Evolutionary conservation across 2,888 invertebrate species (phyloP), one percentile per base, ranked within the genome.

Genomic region (Macrophya annulata): DNA sequence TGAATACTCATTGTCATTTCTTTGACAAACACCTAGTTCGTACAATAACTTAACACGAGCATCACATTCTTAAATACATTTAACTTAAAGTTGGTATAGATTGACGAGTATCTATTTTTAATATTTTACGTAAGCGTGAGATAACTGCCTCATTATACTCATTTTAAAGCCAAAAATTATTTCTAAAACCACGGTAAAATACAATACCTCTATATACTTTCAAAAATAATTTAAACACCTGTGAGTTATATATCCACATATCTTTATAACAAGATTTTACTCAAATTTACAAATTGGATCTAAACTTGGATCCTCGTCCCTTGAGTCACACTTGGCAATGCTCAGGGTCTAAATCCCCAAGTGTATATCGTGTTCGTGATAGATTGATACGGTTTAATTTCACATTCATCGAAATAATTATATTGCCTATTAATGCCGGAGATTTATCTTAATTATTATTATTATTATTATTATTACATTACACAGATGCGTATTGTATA

Each of bases 241-340:
- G 68, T 17, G 37, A 37, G 31, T 68, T 21, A n/a, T n/a, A n/a
- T n/a, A 25, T 62, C 12, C 12, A 12, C 25, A 3, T 2, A 17
- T 8, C 37, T n/a, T 72, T 72, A 17, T 31, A 3, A 10, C 76
- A 5, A 48, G 45, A 76, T 25, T 55, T 55, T 37, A 51, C 17
- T 31, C 8, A 55, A 77, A n/a, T 17, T 37, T 6, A 37, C 17
- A 51, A 76, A 51, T 77, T 55, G 17, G 31, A 51, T 51, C 15
- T 37, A 31, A 55, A 51, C 77, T 51, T 55, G 77, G 12, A 55
- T n/a, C 51, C 77, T 12, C 43, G 77, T 77, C 77, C 51, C 77
- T 37, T 31, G 51, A 77, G 51, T 31, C 74, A 45, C 43, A 4
- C 43, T 48, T 45, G 21, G 45, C 43, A 51, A 51, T 77, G 8